Percentiles rank a stretch among this genome's conserved stretches.
phyloP scores from a whole-genome alignment of 2,888 invertebrate genomes.

The Acanthosoma haemorrhoidale region DNA sequence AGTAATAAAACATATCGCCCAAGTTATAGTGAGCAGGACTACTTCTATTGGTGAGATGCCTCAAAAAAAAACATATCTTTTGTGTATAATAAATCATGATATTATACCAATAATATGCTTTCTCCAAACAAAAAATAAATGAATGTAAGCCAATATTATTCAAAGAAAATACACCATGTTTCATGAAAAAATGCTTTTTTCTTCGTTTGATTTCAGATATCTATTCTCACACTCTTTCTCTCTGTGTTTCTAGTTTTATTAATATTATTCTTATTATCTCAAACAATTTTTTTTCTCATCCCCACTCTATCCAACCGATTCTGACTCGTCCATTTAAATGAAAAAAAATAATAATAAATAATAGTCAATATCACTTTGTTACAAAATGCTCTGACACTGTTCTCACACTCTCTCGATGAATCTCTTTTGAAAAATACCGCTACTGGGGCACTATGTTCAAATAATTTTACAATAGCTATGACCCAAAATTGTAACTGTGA shows the following conservation, averaged over 20 bases:
- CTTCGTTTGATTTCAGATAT: conserved; percentile 32
- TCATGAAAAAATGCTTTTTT: conserved; percentile 34
- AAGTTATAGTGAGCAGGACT: not conserved
- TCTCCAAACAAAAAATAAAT: conserved; percentile 16
- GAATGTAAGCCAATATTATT: conserved; percentile 28
- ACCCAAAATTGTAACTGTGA: no score
- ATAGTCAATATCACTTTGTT: not conserved
- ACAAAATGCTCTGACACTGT: no score
- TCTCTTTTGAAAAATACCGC: not conserved
- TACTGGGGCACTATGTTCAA: conserved; percentile 6
- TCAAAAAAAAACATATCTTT: conserved; percentile 19
- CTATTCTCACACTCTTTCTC: conserved; percentile 20
- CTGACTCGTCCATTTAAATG: conserved; percentile 38
- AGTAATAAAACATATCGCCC: not conserved
- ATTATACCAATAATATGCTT: no score
- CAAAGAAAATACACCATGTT: conserved; percentile 33
- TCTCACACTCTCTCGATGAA: not conserved
- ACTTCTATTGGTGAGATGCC: conserved; percentile 6
- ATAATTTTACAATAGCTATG: not conserved
- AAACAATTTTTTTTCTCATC: conserved; percentile 4
- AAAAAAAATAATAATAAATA: not conserved
- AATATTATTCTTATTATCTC: conserved; percentile 26
- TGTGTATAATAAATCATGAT: conserved; percentile 20
- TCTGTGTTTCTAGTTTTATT: conserved; percentile 10
- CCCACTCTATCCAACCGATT: conserved; percentile 33